A percentile compares a stretch with the other conserved stretches of the same genome.
phyloP scores from a whole-genome alignment of 2,113 vertebrate species.

The Amphilophus citrinellus region DNA sequence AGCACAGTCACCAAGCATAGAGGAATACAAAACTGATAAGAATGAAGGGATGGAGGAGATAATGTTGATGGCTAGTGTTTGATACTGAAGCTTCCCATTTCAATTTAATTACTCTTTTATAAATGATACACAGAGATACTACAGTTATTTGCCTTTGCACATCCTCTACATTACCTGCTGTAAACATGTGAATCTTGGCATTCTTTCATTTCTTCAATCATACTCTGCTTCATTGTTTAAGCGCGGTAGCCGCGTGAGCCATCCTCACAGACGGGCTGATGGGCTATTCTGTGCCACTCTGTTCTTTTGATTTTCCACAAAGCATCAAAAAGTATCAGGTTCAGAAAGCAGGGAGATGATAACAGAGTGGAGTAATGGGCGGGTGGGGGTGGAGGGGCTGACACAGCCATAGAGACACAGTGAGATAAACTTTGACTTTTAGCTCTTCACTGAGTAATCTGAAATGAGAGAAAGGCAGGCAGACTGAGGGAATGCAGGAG shows the following conservation, averaged over 20 bases:
- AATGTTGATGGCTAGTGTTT: slow-evolving; percentile 13
- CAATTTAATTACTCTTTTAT: slow-evolving; percentile 31
- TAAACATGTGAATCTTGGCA: not conserved
- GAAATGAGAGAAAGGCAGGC: slow-evolving; percentile 22
- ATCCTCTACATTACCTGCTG: not conserved
- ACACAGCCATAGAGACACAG: slow-evolving; percentile 9
- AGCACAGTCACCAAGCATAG: slow-evolving; percentile 40
- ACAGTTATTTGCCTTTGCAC: slow-evolving; percentile 12
- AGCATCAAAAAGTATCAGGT: slow-evolving; percentile 6
- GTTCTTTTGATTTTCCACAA: slow-evolving; percentile 6
- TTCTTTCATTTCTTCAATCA: not conserved
- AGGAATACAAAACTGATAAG: slow-evolving; percentile 42
- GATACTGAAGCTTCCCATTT: slow-evolving; percentile 31
- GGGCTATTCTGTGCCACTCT: not conserved
- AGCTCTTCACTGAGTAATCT: slow-evolving; percentile 49
- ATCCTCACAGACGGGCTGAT: slow-evolving; percentile 25
- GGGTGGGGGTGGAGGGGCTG: slow-evolving; percentile 30
- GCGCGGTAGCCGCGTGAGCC: slow-evolving; percentile 54
- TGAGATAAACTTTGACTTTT: slow-evolving; percentile 62
- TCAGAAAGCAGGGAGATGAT: slow-evolving; percentile 13
- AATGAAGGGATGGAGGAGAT: slow-evolving; percentile 42
- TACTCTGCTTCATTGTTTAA: slow-evolving; percentile 3
- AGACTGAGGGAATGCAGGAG: slow-evolving; percentile 9
- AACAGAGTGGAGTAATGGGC: slow-evolving; percentile 20
- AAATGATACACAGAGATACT: slow-evolving; percentile 31